Evolutionary conservation across 2,797 vertebrate genomes (phyloP), one percentile per base, ranked within the genome.

Genomic region (Cyprinodon diabolis): DNA sequence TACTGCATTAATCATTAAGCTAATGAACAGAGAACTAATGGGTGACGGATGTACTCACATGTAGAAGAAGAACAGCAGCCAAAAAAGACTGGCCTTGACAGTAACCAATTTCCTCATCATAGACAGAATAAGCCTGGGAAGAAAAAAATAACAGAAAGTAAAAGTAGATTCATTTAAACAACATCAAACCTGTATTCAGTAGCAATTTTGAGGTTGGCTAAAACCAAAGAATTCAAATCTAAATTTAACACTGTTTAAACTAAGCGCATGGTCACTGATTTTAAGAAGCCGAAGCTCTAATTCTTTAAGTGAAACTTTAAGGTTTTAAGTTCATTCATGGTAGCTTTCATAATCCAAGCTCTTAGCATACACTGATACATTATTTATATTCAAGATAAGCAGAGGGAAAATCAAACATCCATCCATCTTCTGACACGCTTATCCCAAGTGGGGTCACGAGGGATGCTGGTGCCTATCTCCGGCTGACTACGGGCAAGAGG

Each of bases 1-100:
- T 3, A 60, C 66, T 35, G 8, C 47, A 67, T 51, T 67, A 35
- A 17, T 51, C 66, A 51, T 62, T 62, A 51, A 51, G 13, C 40
- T 30, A 63, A 21, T 1, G 15, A 19, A 52, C 40, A 14, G 6
- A 78, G 13, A 54, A 14, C 60, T 14, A 49, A 48, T n/a, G 60
- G 21, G 74, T 56, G 49, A 23, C 25, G 68, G 15, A 37, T 70
- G 66, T 75, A 98, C 98, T 98, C 88, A 99, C 98, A 79, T 99
- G 98, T 65, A 99, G 94, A 12, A 99, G 94, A 56, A 99, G 94
- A 66, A 99, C 98, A 54, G 98, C 98, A 76, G 97, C 98, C 30
- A 99, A 95, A 87, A 99, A 99, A 4, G 98, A 99, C 92, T 99
- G 98, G 68, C 98, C 98, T 90, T 98, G 98, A 90, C 98, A 99